Conservation (phyloP, 35 echinoderm and acorn worm genomes). For the Ophioderma brevispina region DNA sequence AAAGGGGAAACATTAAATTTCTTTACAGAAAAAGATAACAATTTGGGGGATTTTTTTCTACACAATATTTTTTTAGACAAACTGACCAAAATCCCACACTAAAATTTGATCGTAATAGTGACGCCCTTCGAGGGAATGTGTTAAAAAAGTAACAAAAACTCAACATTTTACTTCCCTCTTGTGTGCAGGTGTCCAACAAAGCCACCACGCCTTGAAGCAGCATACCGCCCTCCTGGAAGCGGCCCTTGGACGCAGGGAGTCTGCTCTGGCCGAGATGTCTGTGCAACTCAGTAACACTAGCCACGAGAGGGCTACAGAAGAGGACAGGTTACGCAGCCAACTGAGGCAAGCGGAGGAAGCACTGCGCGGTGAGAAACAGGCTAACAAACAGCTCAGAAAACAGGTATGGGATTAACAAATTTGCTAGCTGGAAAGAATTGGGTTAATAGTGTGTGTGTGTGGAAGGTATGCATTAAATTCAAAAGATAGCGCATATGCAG, state of each 20-base stretch:
- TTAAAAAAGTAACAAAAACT: too few relatives aligned
- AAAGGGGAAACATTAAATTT: too few relatives aligned
- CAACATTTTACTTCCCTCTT: not conserved
- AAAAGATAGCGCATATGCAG: too few relatives aligned
- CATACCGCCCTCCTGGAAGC: conserved; percentile 82
- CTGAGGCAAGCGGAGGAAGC: conserved; percentile 55
- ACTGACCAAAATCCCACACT: too few relatives aligned
- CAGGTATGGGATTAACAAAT: too few relatives aligned
- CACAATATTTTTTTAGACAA: not conserved
- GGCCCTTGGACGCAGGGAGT: conserved; percentile 79
- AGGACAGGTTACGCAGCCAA: conserved; percentile 40
- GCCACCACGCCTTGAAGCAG: conserved; percentile 85
- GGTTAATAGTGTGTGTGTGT: too few relatives aligned
- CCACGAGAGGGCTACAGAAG: conserved; percentile 79
- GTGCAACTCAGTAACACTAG: conserved; percentile 58
- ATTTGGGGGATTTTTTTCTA: not conserved
- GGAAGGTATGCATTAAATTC: too few relatives aligned
- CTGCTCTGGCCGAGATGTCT: conserved; percentile 71
- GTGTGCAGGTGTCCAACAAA: conserved; percentile 89
- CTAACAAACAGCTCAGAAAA: conserved; percentile 66
- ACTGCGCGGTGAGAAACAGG: conserved; percentile 68
- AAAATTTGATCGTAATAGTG: too few relatives aligned
- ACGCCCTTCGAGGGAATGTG: too few relatives aligned
- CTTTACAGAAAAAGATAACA: too few relatives aligned
- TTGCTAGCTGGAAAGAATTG: not conserved